phyloP scores from a whole-genome alignment of 2,797 vertebrate species.

The Cryptoblepharus egeriae region DNA sequence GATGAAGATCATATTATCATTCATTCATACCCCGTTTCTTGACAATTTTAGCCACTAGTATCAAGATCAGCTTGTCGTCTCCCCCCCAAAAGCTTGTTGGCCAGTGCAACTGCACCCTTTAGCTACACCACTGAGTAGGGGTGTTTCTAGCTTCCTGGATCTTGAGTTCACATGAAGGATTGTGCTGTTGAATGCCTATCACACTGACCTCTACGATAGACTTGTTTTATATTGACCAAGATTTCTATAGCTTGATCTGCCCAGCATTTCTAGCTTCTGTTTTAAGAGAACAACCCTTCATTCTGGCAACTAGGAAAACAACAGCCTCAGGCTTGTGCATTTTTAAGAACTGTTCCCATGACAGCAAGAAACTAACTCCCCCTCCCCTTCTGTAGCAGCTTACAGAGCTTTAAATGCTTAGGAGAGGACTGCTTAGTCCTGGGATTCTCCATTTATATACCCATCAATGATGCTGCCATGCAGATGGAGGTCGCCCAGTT shows the following conservation, averaged over 20 bases:
- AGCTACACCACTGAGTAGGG: too few species aligned
- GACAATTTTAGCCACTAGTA: too few species aligned
- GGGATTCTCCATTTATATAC: neutral
- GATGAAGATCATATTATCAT: too few species aligned
- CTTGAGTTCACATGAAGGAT: neutral
- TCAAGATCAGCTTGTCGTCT: too few species aligned
- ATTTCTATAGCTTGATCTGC: neutral
- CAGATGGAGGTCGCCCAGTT: neutral
- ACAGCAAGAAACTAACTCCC: neutral
- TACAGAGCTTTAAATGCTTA: neutral
- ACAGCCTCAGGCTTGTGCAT: neutral
- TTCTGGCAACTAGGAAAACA: neutral
- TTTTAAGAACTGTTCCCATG: neutral
- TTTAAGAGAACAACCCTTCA: neutral
- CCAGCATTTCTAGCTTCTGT: neutral
- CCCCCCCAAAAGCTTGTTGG: too few species aligned
- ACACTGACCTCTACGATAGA: too few species aligned
- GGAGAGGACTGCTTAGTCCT: neutral
- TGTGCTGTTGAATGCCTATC: neutral
- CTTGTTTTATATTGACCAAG: neutral
- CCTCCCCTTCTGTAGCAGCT: neutral
- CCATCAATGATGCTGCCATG: neutral
- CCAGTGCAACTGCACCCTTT: too few species aligned
- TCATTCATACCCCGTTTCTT: too few species aligned
- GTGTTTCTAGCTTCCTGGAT: neutral